Conservation (phyloP, 2,797 vertebrate species). For the Novumbra hubbsi region DNA sequence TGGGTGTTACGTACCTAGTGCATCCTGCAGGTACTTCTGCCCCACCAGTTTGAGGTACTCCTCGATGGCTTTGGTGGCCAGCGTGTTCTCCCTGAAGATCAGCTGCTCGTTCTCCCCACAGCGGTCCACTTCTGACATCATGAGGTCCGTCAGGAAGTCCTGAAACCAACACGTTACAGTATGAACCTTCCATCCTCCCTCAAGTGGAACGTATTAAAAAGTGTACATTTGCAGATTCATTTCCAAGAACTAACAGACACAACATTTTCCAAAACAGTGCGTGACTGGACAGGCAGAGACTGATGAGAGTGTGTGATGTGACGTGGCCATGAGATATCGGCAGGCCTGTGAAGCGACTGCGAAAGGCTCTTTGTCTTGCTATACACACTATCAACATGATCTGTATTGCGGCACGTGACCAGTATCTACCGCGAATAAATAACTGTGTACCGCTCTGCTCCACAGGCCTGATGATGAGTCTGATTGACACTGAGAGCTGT, state of each 20-base stretch:
- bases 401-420: neutral
- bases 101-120: constrained; percentile 94
- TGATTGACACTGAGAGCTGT: neutral
- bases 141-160: constrained; percentile 94
- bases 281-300: neutral
- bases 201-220: too few relatives aligned
- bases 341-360: neutral
- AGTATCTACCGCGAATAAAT: neutral
- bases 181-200: neutral
- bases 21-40: constrained; percentile 94
- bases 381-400: neutral
- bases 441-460: neutral
- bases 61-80: constrained; percentile 95
- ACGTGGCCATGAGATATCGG: too few relatives aligned
- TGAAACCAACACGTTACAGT: constrained; percentile 45
- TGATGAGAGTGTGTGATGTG: neutral
- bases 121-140: constrained; percentile 96
- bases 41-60: constrained; percentile 96
- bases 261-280: too few relatives aligned
- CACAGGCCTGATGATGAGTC: neutral
- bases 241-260: too few relatives aligned
- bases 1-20: constrained; percentile 78
- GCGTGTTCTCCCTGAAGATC: constrained; percentile 95
- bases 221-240: too few relatives aligned
- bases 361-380: neutral